Evolutionary conservation across 1,140 invertebrate species (phyloP).

Genomic region (Luehdorfia chinensis): DNA sequence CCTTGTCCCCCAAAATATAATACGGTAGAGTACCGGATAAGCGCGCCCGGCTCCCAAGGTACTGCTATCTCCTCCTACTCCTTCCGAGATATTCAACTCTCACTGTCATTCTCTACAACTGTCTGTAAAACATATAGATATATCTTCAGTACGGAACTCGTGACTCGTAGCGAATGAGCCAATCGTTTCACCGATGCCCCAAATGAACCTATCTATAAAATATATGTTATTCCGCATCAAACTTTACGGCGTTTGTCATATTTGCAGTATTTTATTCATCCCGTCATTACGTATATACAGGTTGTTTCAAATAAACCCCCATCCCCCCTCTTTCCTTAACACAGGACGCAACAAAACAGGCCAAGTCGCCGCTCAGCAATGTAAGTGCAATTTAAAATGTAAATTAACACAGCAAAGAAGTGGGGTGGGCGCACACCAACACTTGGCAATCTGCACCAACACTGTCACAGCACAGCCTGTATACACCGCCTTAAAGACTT

Average conservation of each 20-base stretch:
- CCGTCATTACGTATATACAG: conserved; percentile 29
- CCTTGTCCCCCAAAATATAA: too few relatives aligned
- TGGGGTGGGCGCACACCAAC: conserved; percentile 42
- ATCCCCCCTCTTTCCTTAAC: conserved; percentile 18
- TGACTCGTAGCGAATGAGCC: too few relatives aligned
- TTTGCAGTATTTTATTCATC: background rate
- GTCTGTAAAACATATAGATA: too few relatives aligned
- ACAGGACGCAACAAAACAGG: conserved; percentile 57
- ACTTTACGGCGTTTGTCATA: background rate
- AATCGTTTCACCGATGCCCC: too few relatives aligned
- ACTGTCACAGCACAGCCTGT: conserved; percentile 58
- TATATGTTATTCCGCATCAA: too few relatives aligned
- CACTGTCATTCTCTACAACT: too few relatives aligned
- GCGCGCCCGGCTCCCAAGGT: too few relatives aligned
- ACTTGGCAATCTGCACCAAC: conserved; percentile 51
- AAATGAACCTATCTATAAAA: too few relatives aligned
- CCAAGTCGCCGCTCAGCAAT: conserved; percentile 63
- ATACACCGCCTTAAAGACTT: conserved; percentile 22
- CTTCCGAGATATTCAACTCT: too few relatives aligned
- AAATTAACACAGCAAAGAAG: conserved; percentile 76
- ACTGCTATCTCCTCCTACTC: too few relatives aligned
- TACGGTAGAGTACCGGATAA: too few relatives aligned
- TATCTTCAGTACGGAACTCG: too few relatives aligned
- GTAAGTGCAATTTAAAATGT: conserved; percentile 77
- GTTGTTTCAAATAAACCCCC: conserved; percentile 18